Conservation (phyloP, 2,888 invertebrate species). For the Litoditis marina region DNA sequence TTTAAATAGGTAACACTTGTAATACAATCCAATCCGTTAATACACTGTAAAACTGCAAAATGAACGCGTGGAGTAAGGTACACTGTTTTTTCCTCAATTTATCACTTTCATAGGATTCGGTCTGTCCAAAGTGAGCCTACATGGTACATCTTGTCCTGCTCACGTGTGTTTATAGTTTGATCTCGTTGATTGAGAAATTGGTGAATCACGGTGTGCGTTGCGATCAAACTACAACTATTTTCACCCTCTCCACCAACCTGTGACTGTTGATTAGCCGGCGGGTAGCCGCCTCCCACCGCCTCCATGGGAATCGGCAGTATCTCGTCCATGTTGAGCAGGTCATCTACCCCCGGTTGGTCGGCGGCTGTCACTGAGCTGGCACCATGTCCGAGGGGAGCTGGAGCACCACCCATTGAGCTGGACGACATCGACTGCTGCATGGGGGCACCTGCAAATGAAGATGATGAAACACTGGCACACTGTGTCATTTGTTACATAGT, state of each 20-base stretch:
- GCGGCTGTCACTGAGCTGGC: neutral
- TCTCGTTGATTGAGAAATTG: too few species aligned
- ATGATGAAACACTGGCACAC: too few species aligned
- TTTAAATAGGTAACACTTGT: too few species aligned
- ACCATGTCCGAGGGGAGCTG: neutral
- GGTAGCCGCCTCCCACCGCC: constrained; percentile 9
- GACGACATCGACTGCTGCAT: neutral
- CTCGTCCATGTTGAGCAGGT: constrained; percentile 36
- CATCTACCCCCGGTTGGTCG: constrained; percentile 21
- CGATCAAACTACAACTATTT: neutral
- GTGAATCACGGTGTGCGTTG: too few species aligned
- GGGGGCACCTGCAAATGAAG: neutral
- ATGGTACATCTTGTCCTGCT: too few species aligned
- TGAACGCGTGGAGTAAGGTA: too few species aligned
- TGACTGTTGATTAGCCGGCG: constrained; percentile 4
- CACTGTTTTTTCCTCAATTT: neutral
- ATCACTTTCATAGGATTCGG: too few species aligned
- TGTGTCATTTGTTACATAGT: too few species aligned
- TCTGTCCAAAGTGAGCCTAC: too few species aligned
- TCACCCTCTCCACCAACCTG: neutral
- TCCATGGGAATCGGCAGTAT: constrained; percentile 49
- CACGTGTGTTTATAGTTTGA: too few species aligned
- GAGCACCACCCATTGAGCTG: neutral
- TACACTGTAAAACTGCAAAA: neutral
- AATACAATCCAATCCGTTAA: too few species aligned